These are phyloP conservation scores for Bubalus kerabau DNA, from an alignment of 2,113 vertebrate genomes.

Conservation along the genomic window DNA sequence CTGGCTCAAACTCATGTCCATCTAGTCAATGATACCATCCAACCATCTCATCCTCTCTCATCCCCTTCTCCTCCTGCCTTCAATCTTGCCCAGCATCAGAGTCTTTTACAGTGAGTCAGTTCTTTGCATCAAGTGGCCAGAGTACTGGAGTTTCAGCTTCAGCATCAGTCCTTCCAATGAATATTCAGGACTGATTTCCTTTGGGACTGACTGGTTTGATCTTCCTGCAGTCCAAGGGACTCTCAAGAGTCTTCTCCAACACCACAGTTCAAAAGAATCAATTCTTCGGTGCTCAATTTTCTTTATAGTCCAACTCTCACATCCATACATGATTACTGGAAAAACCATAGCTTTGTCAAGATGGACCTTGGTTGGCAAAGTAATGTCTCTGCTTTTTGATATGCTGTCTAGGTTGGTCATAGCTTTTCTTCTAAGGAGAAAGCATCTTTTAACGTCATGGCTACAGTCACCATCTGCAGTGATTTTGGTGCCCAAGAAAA, in stretches of 20 bases:
- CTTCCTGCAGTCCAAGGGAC: neutral
- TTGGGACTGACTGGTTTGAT: neutral
- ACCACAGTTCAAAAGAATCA: neutral
- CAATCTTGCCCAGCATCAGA: neutral
- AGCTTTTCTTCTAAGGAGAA: neutral
- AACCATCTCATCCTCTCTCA: neutral
- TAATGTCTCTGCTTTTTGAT: neutral
- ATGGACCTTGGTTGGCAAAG: neutral
- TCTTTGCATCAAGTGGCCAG: neutral
- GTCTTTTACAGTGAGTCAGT: neutral
- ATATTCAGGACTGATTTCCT: neutral
- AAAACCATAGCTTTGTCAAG: neutral
- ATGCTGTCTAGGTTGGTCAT: neutral
- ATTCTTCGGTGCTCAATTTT: fast-evolving
- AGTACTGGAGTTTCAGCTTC: neutral
- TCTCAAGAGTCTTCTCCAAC: neutral
- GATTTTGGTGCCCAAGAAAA: neutral
- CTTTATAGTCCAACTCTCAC: neutral
- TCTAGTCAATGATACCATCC: neutral
- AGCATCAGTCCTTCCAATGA: neutral
- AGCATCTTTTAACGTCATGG: neutral
- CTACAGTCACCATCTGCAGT: neutral
- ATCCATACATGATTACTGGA: neutral
- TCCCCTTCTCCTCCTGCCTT: neutral
- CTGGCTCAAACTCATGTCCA: neutral